Conservation (phyloP, 2,113 vertebrate genomes). For the Brevimyrus niger region DNA sequence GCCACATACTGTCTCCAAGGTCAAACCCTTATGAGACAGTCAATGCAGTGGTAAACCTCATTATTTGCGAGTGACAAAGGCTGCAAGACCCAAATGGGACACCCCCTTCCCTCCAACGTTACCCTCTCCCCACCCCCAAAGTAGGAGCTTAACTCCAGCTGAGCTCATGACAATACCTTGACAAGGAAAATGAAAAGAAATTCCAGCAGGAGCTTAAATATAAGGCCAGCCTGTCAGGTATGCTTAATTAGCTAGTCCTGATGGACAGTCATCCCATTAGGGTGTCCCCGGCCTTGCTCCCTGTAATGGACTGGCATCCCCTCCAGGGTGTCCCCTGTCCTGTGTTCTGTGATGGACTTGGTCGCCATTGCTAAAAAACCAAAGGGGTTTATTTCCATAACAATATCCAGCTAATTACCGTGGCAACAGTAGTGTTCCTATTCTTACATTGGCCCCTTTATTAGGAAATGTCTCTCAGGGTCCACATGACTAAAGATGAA, state of each 20-base stretch:
- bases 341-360: background rate
- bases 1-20: too few relatives aligned
- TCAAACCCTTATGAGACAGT: background rate
- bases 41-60: background rate
- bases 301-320: background rate
- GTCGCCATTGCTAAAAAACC: background rate
- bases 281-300: too few relatives aligned
- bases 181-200: background rate
- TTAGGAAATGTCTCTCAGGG: background rate
- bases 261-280: background rate
- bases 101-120: background rate
- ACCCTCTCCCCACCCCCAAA: background rate
- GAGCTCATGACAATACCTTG: background rate
- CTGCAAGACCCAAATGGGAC: background rate
- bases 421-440: background rate
- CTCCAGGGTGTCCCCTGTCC: background rate
- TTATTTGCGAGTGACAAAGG: conserved; percentile 2
- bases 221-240: background rate
- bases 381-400: background rate
- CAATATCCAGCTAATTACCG: background rate
- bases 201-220: background rate
- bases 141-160: background rate
- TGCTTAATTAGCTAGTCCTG: background rate
- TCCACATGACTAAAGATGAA: background rate
- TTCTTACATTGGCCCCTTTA: background rate